Base-by-base conservation (phyloP, 2,113 vertebrate genomes). In the Pteruthius melanotis region DNA sequence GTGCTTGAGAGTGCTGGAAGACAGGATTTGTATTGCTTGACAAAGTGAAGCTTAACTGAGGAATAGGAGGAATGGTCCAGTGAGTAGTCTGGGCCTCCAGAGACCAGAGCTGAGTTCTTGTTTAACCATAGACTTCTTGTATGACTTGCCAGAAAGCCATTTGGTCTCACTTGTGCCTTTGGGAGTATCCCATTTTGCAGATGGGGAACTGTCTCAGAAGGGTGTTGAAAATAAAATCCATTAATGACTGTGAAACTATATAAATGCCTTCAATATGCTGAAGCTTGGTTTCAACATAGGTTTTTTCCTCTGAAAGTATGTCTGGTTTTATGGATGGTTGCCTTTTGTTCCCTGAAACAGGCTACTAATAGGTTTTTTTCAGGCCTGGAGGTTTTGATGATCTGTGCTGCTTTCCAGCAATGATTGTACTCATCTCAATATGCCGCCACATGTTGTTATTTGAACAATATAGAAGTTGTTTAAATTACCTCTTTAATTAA, bases 191-290 rank as follows among this genome's bases (percentile, higher is more conserved):
- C 31, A 13, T 91, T 88, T 90, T 83, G 80, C 79, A 83, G 39
- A 78, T 78, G 44, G 82, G 88, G 64, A 92, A 11, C 68, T 81
- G 82, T 90, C 79, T 93, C 63, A 74, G 24, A 97, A 90, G 75
- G 60, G 85, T 95, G 93, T 94, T 96, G 93, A 96, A 97, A 95
- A 94, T 86, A 83, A 96, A 96, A 94, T 75, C 90, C 85, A 75
- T 95, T 94, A 94, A 90, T 83, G 87, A 75, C 83, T 88, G 39
- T 86, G 76, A 92, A 94, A 77, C 35, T 86, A 8, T 84, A 89
- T 80, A 96, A 95, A 91, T 96, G 52, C 71, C 71, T 93, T 95
- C 92, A 95, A n/a, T 96, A 78, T 94, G 93, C 68, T 96, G 79
- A 93, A 83, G 83, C 44, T 92, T 95, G 33, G 42, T 74, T 95